A percentile compares a stretch with the other conserved stretches of the same genome.
phyloP scores from a whole-genome alignment of 2,888 invertebrate genomes.

The Cephus rjabovi region DNA sequence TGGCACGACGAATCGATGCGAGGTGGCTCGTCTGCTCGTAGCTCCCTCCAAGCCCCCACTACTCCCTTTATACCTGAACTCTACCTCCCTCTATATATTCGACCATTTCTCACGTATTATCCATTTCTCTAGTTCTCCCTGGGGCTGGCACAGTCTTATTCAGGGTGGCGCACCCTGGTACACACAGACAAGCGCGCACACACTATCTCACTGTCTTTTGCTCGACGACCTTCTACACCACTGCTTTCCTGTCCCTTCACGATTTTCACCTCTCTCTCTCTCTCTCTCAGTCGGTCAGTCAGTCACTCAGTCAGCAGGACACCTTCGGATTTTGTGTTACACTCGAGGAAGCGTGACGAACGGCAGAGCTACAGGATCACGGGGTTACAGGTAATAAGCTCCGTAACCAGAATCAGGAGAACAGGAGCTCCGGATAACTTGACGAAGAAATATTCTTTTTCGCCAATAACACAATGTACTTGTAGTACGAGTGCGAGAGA shows the following conservation, averaged over 20 bases:
- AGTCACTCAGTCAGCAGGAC: not conserved
- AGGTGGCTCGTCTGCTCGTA: slow-evolving; percentile 33
- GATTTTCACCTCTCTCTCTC: not conserved
- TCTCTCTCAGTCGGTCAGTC: not conserved
- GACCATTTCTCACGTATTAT: not conserved
- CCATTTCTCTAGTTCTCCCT: not conserved
- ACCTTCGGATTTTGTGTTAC: not conserved
- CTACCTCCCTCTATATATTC: not conserved
- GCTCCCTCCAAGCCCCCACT: slow-evolving; percentile 7
- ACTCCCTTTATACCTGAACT: not conserved
- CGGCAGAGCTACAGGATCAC: not conserved
- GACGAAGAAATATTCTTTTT: not conserved
- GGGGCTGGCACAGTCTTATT: not conserved
- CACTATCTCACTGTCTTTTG: not conserved
- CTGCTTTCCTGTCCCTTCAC: not conserved
- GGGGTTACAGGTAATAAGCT: no score
- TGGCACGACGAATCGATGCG: slow-evolving; percentile 42
- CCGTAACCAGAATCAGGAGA: no score
- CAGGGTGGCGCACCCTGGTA: not conserved
- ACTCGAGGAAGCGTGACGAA: not conserved
- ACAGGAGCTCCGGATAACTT: not conserved
- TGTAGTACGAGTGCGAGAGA: slow-evolving; percentile 2
- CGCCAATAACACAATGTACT: not conserved
- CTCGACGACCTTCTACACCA: not conserved
- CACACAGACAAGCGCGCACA: not conserved